Evolutionary conservation across 2,113 vertebrate genomes (phyloP).

Genomic region (Chitala chitala): DNA sequence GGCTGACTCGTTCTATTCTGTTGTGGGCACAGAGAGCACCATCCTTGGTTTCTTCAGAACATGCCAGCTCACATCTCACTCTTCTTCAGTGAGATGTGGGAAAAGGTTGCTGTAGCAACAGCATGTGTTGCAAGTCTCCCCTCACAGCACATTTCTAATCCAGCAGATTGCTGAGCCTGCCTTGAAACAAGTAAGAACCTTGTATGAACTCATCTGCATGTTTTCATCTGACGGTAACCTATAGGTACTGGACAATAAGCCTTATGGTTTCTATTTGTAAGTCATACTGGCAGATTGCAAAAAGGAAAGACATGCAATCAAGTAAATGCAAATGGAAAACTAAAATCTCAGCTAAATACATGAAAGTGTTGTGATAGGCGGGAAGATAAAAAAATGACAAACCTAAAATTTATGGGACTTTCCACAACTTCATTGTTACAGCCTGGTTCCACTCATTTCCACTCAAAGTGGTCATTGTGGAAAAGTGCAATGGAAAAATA

Average conservation of each 20-base stretch:
- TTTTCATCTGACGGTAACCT: background rate
- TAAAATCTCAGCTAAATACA: background rate
- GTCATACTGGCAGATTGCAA: background rate
- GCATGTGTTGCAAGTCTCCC: too few species aligned
- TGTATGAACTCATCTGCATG: background rate
- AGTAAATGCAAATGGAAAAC: background rate
- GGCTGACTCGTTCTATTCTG: too few species aligned
- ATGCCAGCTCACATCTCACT: too few species aligned
- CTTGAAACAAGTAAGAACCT: too few species aligned
- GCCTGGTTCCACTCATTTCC: constrained; percentile 11
- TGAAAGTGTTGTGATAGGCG: background rate
- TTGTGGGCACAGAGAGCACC: too few species aligned
- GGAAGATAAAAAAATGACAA: background rate
- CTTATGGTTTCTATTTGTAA: background rate
- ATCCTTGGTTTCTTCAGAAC: too few species aligned
- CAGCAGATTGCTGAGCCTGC: too few species aligned
- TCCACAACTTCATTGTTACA: constrained; percentile 3
- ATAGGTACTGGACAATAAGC: background rate
- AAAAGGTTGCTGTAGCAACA: too few species aligned
- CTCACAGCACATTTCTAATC: too few species aligned
- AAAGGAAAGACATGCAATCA: background rate
- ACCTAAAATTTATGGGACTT: constrained; percentile 15
- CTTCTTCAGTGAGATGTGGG: too few species aligned
- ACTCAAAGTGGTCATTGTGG: constrained; percentile 8
- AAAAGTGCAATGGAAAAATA: background rate